A percentile compares a stretch with the other conserved stretches of the same genome.
Conservation (phyloP, 2,113 vertebrate species). For the Solea solea region DNA sequence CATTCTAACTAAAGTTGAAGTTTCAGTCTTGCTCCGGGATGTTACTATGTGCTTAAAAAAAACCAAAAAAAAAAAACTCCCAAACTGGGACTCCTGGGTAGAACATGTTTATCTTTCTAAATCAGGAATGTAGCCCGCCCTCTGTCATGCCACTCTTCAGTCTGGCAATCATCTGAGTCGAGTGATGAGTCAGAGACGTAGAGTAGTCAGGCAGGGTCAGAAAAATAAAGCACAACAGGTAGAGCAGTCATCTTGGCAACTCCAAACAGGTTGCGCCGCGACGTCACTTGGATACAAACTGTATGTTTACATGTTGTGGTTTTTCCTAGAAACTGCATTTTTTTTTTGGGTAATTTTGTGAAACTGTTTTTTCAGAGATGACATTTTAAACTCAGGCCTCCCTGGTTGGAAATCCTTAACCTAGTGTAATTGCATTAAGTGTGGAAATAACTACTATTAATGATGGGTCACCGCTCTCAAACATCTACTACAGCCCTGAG, state of each 20-base stretch:
- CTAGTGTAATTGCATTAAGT: neutral
- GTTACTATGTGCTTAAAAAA: neutral
- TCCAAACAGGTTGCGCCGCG: neutral
- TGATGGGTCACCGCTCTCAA: neutral
- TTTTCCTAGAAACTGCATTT: neutral
- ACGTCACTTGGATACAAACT: neutral
- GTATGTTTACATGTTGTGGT: neutral
- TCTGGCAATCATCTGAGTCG: conserved; percentile 19
- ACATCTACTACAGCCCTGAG: conserved; percentile 14
- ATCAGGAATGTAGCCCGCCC: neutral
- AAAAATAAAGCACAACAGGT: conserved; percentile 34
- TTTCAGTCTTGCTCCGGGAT: neutral
- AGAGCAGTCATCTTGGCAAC: conserved; percentile 31
- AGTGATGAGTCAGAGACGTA: conserved; percentile 49
- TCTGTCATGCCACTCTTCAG: conserved; percentile 32
- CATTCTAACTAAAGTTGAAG: neutral
- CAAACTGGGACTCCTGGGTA: neutral
- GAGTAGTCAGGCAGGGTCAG: conserved; percentile 29
- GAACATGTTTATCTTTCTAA: neutral
- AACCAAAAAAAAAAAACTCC: neutral
- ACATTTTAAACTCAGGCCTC: neutral
- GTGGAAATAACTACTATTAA: conserved; percentile 12
- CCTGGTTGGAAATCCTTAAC: neutral
- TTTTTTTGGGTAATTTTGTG: neutral
- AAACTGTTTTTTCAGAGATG: neutral